These are phyloP conservation scores for Melanotaenia parkinsoni DNA, from an alignment of 2,797 vertebrate species.

Conservation along the genomic window DNA sequence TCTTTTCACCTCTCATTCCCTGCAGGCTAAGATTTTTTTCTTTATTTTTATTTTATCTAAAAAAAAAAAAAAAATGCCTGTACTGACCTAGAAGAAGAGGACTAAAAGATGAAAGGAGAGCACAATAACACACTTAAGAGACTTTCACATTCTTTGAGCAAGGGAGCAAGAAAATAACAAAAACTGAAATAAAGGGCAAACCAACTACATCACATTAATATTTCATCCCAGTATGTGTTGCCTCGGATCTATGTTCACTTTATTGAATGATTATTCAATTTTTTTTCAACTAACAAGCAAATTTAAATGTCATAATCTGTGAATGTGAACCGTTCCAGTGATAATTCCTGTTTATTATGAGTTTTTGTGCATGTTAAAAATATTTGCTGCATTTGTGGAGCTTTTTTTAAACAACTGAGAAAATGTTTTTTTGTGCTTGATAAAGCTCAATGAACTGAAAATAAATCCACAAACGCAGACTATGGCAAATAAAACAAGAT, in stretches of 20 bases:
- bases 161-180: constrained; percentile 13
- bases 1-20: constrained; percentile 17
- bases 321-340: constrained; percentile 32
- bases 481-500: neutral
- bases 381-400: neutral
- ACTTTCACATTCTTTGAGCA: constrained; percentile 44
- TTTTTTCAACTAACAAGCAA: constrained; percentile 40
- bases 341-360: constrained; percentile 22
- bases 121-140: constrained; percentile 44
- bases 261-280: constrained; percentile 58
- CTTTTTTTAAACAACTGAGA: neutral
- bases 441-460: constrained; percentile 13
- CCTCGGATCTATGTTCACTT: constrained; percentile 54
- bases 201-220: constrained; percentile 44
- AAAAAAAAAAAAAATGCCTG: constrained; percentile 39
- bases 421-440: neutral
- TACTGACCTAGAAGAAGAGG: constrained; percentile 57
- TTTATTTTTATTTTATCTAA: constrained; percentile 16
- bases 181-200: constrained; percentile 47
- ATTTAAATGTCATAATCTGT: constrained; percentile 52
- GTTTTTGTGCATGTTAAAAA: constrained; percentile 10
- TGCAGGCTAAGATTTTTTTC: neutral
- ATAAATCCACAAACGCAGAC: constrained; percentile 5
- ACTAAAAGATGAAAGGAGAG: constrained; percentile 59
- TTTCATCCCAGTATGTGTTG: constrained; percentile 35